Evolutionary conservation across 2,888 invertebrate genomes (phyloP).

Genomic region (Hesperia comma): DNA sequence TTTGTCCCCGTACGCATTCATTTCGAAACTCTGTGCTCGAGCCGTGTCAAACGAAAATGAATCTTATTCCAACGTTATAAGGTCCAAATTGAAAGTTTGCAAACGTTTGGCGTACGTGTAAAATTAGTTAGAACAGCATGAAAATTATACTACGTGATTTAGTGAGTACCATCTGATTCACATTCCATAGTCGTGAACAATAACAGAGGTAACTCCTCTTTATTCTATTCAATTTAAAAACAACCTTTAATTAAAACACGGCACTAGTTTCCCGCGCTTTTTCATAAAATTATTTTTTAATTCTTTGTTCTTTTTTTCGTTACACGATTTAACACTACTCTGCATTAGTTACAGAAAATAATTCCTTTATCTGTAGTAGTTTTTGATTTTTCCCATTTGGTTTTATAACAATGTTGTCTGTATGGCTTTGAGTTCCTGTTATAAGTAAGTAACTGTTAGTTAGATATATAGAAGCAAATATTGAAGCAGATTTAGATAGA

Average conservation of each 20-base stretch:
- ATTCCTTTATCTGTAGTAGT: too few relatives aligned
- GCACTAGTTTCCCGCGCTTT: constrained; percentile 7
- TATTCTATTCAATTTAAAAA: constrained; percentile 10
- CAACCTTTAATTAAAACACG: constrained; percentile 9
- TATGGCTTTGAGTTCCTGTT: too few relatives aligned
- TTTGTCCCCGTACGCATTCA: constrained; percentile 57
- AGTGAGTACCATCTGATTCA: constrained; percentile 40
- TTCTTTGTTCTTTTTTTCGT: background rate
- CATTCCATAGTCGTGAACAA: constrained; percentile 23
- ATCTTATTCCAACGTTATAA: constrained; percentile 4
- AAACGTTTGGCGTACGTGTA: constrained; percentile 41
- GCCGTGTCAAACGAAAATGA: constrained; percentile 38
- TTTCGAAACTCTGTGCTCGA: constrained; percentile 49
- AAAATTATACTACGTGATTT: constrained; percentile 48
- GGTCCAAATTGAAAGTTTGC: constrained; percentile 1
- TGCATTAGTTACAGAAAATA: background rate
- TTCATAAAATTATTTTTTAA: background rate
- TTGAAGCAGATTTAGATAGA: too few relatives aligned
- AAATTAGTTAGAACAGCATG: constrained; percentile 63
- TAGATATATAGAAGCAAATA: too few relatives aligned
- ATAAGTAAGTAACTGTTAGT: too few relatives aligned
- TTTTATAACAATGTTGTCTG: too few relatives aligned
- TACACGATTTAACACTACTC: background rate
- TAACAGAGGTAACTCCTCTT: constrained; percentile 18
- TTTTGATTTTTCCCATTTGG: too few relatives aligned